Base-by-base conservation (phyloP, 2,113 vertebrate species). In the Pygoscelis antarcticus region DNA sequence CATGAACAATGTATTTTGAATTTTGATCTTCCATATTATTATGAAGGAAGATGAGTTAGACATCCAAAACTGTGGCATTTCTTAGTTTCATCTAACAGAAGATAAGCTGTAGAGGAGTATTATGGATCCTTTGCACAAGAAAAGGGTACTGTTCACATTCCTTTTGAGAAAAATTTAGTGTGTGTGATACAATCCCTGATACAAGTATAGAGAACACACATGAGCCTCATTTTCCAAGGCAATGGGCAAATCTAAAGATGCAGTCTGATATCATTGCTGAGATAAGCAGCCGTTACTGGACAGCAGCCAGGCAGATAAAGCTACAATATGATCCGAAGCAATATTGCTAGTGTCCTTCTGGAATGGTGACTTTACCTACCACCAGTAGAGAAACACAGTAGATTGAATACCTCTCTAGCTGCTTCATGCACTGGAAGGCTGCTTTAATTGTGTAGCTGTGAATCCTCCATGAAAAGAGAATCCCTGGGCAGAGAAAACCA, bases 291-390 rank as follows among this genome's bases (percentile, higher is more conserved):
- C 65, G 80, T 52, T 89, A 58, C 69, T 89, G 96, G 83, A 77
- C 72, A 92, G 92, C 71, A 95, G 86, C 83, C 87, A 88, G 70
- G 70, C 70, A 96, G 81, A 95, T 93, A 91, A 93, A 75, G 61
- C 77, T 78, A 61, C 61, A 65, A 57, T 16, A 77, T 94, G 87
- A 93, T 61, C 87, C 10, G 2, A 57, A 82, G 74, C 70, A 83
- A 42, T 83, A 91, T 3, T 91, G 54, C 57, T 79, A 72, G 65
- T 76, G 72, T 81, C 94, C 90, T 85, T 89, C 94, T 95, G 89
- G 81, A 96, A 95, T 80, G 71, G 65, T 87, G 91, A 77, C 91
- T 91, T 90, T 77, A 85, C 83, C 78, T 83, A 77, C 75, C 87
- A 85, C 54, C 84, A 90, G 40, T 3, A 70, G 84, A 88, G 82